phyloP scores from a whole-genome alignment of 2,888 invertebrate genomes.

The Eucera pruinosa region DNA sequence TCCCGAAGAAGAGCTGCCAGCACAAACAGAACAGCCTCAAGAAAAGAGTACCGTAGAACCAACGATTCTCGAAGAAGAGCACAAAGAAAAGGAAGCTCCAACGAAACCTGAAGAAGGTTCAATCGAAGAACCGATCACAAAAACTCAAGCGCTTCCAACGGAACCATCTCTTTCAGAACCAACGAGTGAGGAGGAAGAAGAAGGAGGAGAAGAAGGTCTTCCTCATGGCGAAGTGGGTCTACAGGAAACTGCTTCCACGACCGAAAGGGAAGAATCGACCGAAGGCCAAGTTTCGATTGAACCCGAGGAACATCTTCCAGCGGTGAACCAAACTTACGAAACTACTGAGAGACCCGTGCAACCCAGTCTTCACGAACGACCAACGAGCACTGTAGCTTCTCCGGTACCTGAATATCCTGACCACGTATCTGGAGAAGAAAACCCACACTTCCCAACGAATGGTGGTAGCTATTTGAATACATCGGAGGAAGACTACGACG shows the following conservation, averaged over 20 bases:
- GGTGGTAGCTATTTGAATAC: conserved; percentile 85
- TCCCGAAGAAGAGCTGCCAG: conserved; percentile 31
- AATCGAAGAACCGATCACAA: conserved; percentile 45
- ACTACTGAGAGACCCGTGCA: conserved; percentile 22
- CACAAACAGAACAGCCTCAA: conserved; percentile 34
- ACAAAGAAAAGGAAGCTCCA: not conserved
- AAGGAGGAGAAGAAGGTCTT: conserved; percentile 29
- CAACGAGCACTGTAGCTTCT: conserved; percentile 44
- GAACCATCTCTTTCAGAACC: conserved; percentile 40
- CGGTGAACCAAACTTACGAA: conserved; percentile 68
- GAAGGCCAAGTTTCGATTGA: conserved; percentile 69
- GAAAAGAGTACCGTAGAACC: conserved; percentile 39
- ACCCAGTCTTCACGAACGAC: conserved; percentile 33
- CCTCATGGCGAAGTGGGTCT: conserved; percentile 57
- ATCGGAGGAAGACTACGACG: conserved; percentile 89
- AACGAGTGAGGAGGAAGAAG: conserved; percentile 39
- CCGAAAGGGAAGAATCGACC: conserved; percentile 62
- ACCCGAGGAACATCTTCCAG: conserved; percentile 67
- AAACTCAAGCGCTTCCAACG: conserved; percentile 38
- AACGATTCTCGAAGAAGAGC: conserved; percentile 33
- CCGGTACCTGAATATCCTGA: conserved; percentile 75
- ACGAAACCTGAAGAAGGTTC: conserved; percentile 42
- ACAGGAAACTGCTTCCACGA: conserved; percentile 61
- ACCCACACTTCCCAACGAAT: conserved; percentile 79
- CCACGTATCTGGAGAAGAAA: conserved; percentile 75